Conservation (phyloP, 2,113 vertebrate species). For the Rissa tridactyla region DNA sequence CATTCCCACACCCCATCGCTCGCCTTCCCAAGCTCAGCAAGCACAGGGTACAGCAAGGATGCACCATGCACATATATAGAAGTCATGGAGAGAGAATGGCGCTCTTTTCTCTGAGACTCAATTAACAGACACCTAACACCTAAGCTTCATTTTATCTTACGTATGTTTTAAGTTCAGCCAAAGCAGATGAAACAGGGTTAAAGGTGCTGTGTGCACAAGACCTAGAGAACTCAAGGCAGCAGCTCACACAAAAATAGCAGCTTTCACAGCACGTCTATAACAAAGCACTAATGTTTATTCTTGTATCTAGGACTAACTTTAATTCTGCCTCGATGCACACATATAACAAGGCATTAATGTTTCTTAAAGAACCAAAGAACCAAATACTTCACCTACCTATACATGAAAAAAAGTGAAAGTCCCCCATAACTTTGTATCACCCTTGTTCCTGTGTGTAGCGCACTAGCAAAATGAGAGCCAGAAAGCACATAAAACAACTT, state of each 20-base stretch:
- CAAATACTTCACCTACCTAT: not conserved
- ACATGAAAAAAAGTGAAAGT: not conserved
- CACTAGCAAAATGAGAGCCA: not conserved
- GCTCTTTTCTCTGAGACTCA: not conserved
- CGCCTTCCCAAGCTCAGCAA: not conserved
- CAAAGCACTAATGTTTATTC: conserved; percentile 36
- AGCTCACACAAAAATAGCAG: conserved; percentile 15
- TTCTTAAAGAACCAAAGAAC: not conserved
- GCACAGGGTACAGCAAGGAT: not conserved
- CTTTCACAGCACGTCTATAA: not conserved
- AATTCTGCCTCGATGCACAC: not conserved
- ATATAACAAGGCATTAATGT: not conserved
- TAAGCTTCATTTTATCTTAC: not conserved
- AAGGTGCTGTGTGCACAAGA: not conserved
- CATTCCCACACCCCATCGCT: not conserved
- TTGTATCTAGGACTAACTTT: not conserved
- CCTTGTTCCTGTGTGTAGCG: fast-evolving
- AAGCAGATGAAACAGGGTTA: not conserved
- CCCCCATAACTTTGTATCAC: not conserved
- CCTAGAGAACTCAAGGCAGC: not conserved
- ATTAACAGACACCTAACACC: not conserved
- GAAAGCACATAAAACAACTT: not conserved
- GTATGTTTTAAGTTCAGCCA: not conserved
- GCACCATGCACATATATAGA: not conserved
- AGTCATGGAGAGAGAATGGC: not conserved